Percentiles rank a stretch among this genome's conserved stretches.
Conservation (phyloP, 2,113 vertebrate genomes). For the Mesocricetus auratus region DNA sequence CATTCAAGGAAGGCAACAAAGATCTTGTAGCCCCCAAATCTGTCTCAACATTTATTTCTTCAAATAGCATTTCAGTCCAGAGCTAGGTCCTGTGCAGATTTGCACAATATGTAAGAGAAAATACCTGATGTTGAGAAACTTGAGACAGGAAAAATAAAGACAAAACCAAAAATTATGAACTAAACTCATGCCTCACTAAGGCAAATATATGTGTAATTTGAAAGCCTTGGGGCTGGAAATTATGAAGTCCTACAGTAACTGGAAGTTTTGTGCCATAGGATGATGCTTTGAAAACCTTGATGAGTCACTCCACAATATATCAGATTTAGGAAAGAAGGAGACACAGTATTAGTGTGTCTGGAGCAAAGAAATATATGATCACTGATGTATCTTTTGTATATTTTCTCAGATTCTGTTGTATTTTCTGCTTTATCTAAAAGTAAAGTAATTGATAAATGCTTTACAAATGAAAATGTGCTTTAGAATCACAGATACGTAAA, state of each 20-base stretch:
- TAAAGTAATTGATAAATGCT: background rate
- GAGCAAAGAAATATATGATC: background rate
- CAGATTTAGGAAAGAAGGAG: background rate
- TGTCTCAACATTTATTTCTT: background rate
- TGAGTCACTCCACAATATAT: background rate
- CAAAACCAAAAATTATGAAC: slow-evolving; percentile 50
- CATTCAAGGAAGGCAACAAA: background rate
- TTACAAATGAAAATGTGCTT: slow-evolving; percentile 52
- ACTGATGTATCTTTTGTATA: background rate
- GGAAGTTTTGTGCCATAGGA: background rate
- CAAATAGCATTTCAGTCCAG: background rate
- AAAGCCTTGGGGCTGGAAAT: background rate
- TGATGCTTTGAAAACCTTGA: background rate
- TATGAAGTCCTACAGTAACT: background rate
- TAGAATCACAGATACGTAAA: background rate
- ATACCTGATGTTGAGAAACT: background rate
- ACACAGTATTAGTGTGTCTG: background rate
- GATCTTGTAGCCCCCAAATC: background rate
- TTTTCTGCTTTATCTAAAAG: background rate
- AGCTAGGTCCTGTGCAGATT: background rate
- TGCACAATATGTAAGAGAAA: background rate
- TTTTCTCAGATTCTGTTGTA: background rate
- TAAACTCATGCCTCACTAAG: slow-evolving; percentile 31
- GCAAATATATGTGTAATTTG: background rate
- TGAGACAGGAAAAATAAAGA: background rate